Percentiles rank a stretch among this genome's conserved stretches.
These are phyloP conservation scores for Eumacrocentrus americanus DNA, from an alignment of 2,888 invertebrate genomes.

Conservation along the genomic window DNA sequence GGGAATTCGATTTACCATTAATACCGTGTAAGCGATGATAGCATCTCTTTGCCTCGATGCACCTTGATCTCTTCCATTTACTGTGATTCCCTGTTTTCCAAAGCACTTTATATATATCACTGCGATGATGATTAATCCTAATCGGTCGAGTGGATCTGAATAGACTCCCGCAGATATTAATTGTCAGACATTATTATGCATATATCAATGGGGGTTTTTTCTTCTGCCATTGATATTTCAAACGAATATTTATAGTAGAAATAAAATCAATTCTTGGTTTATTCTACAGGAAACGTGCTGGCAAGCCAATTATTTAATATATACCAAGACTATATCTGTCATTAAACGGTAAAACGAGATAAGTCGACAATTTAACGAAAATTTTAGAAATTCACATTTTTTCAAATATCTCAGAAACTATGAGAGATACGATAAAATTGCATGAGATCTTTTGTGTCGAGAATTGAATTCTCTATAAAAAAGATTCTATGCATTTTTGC, in stretches of 20 bases:
- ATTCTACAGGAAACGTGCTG: too few species aligned
- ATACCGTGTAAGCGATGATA: slow-evolving; percentile 29
- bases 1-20: slow-evolving; percentile 40
- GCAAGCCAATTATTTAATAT: too few species aligned
- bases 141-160: background rate
- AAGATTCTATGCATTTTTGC: background rate
- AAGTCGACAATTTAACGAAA: too few species aligned
- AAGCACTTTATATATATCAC: background rate
- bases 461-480: background rate
- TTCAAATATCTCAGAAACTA: background rate
- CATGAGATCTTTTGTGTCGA: background rate
- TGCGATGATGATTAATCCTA: background rate
- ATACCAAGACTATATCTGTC: too few species aligned
- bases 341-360: too few species aligned
- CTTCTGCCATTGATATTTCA: background rate
- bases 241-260: background rate
- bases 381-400: background rate
- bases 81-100: background rate
- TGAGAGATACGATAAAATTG: too few species aligned
- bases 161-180: background rate
- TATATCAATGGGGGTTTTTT: background rate
- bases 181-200: background rate
- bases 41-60: slow-evolving; percentile 18
- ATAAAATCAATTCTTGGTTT: background rate
- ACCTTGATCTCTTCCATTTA: background rate